A percentile compares a stretch with the other conserved stretches of the same genome.
Evolutionary conservation across 2,797 vertebrate genomes (phyloP).

Genomic region (Micromesistius poutassou): DNA sequence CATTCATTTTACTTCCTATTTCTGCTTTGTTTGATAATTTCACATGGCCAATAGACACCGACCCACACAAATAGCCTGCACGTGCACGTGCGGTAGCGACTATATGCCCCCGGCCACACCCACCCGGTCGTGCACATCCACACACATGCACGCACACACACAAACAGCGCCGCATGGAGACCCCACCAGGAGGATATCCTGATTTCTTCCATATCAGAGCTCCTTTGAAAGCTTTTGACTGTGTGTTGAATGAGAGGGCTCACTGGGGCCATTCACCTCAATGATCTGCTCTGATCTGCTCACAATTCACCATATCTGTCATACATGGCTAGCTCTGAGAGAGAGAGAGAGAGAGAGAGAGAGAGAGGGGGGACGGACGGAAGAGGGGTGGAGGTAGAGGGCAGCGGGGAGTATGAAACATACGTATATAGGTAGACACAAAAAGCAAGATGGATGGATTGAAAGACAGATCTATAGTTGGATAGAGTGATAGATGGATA

Average conservation of each 20-base stretch:
- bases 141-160: slow-evolving; percentile 13
- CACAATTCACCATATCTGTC: slow-evolving; percentile 64
- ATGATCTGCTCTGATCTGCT: slow-evolving; percentile 62
- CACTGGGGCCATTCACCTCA: slow-evolving; percentile 59
- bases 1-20: slow-evolving; percentile 67
- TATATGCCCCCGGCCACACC: not conserved
- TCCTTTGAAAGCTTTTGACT: slow-evolving; percentile 50
- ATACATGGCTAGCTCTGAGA: slow-evolving; percentile 58
- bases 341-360: not conserved
- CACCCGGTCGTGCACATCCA: slow-evolving; percentile 33
- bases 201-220: slow-evolving; percentile 62
- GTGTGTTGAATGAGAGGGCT: slow-evolving; percentile 57
- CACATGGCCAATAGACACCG: slow-evolving; percentile 67
- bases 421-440: not conserved
- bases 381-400: not conserved
- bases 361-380: not conserved
- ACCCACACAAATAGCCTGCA: slow-evolving; percentile 28
- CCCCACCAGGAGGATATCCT: slow-evolving; percentile 60
- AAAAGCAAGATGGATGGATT: not conserved
- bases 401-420: not conserved
- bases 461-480: not conserved
- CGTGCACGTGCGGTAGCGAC: slow-evolving; percentile 51
- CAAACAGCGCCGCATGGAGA: slow-evolving; percentile 50
- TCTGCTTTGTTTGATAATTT: slow-evolving; percentile 68
- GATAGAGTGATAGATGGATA: not conserved